These are phyloP conservation scores for Neosilurus mollespiculum DNA, from an alignment of 2,797 vertebrate species.

Conservation along the genomic window DNA sequence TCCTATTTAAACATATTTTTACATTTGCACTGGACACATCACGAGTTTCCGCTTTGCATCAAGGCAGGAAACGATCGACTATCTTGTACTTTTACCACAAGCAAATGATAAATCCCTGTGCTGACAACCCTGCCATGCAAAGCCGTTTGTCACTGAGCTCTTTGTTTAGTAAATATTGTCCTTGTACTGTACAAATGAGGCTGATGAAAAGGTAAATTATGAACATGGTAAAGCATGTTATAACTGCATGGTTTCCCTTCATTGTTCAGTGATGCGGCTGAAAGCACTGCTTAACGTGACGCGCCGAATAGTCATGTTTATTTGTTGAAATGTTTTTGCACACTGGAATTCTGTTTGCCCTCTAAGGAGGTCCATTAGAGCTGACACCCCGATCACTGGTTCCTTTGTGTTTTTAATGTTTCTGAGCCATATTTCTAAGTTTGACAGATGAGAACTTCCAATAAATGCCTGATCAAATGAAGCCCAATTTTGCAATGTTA, in stretches of 20 bases:
- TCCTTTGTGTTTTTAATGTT: constrained; percentile 43
- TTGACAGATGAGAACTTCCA: constrained; percentile 9
- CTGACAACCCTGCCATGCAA: constrained; percentile 59
- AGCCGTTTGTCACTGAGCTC: constrained; percentile 52
- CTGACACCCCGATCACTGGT: constrained; percentile 36
- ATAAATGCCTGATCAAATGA: neutral
- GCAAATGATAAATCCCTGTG: constrained; percentile 51
- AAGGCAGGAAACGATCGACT: constrained; percentile 54
- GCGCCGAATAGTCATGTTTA: constrained; percentile 67
- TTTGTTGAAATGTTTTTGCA: constrained; percentile 57
- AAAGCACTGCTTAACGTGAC: constrained; percentile 62
- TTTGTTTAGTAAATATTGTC: constrained; percentile 60
- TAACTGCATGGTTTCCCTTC: constrained; percentile 48
- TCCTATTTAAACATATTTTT: constrained; percentile 43
- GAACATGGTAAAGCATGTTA: constrained; percentile 45
- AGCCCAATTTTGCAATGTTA: neutral
- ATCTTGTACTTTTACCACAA: constrained; percentile 48
- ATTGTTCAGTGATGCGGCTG: constrained; percentile 50
- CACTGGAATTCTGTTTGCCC: constrained; percentile 45
- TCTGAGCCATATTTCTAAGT: constrained; percentile 26
- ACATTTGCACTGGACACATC: constrained; percentile 38
- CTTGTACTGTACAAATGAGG: constrained; percentile 50
- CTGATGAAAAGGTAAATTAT: constrained; percentile 59
- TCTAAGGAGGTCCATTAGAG: constrained; percentile 17
- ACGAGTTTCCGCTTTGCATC: constrained; percentile 50